Percentiles rank a stretch among this genome's conserved stretches.
These are phyloP conservation scores for Mungos mungo DNA, from an alignment of 2,113 vertebrate species.

Conservation along the genomic window DNA sequence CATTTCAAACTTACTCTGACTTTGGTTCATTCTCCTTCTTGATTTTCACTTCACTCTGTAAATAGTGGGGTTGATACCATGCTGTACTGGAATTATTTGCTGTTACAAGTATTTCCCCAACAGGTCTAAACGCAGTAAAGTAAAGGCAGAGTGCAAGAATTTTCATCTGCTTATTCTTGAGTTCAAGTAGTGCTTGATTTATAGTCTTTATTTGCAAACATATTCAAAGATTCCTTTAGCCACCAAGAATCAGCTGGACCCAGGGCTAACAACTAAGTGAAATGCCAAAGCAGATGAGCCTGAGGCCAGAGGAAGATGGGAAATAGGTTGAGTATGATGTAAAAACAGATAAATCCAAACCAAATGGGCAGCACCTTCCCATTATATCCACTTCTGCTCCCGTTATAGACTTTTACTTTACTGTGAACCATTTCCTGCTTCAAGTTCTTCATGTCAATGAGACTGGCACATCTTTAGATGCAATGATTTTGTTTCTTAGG, in stretches of 20 bases:
- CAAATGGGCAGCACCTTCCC: neutral
- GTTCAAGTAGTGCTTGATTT: neutral
- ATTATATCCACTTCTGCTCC: neutral
- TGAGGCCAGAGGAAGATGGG: neutral
- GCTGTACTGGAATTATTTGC: neutral
- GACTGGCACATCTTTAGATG: neutral
- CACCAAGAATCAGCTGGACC: neutral
- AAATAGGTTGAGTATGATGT: neutral
- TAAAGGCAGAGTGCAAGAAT: neutral
- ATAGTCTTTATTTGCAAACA: neutral
- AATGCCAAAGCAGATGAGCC: neutral
- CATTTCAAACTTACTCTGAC: neutral
- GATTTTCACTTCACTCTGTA: neutral
- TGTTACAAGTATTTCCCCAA: neutral
- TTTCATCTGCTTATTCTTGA: neutral
- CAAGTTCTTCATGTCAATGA: neutral
- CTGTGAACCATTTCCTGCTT: neutral
- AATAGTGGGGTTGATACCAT: neutral
- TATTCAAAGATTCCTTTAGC: conserved; percentile 9
- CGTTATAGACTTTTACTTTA: neutral
- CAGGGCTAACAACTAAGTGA: neutral
- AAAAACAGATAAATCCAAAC: neutral
- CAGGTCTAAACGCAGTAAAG: neutral
- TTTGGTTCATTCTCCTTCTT: neutral
- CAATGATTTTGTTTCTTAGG: neutral